phyloP scores from a whole-genome alignment of 2,797 vertebrate species.

The Gastrophryne carolinensis region DNA sequence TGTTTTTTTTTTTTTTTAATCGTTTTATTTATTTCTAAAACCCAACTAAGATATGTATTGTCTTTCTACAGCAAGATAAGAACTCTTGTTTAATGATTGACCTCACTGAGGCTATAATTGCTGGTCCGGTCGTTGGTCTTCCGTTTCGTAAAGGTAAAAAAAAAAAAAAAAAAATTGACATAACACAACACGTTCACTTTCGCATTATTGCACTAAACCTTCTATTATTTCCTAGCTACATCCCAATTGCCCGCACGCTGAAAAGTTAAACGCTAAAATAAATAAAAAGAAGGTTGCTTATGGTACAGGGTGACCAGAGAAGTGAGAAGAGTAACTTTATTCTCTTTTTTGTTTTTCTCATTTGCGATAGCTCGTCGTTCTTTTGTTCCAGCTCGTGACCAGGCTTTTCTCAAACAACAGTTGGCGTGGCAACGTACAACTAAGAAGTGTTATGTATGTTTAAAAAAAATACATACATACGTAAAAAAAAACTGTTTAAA shows the following conservation, averaged over 20 bases:
- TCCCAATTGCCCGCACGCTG: slow-evolving; percentile 63
- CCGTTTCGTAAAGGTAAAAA: slow-evolving; percentile 52
- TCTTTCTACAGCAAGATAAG: slow-evolving; percentile 67
- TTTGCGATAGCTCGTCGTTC: slow-evolving; percentile 53
- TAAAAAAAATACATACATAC: slow-evolving; percentile 37
- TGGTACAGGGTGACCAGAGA: slow-evolving; percentile 43
- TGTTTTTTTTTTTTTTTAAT: too few relatives aligned
- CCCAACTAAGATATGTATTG: slow-evolving; percentile 64
- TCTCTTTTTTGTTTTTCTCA: slow-evolving; percentile 12
- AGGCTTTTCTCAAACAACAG: slow-evolving; percentile 33
- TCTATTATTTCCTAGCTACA: slow-evolving; percentile 61
- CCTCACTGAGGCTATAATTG: slow-evolving; percentile 71
- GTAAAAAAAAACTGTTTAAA: slow-evolving; percentile 7
- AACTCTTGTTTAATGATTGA: slow-evolving; percentile 64
- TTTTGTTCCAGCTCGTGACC: slow-evolving; percentile 17
- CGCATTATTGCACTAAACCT: slow-evolving; percentile 70
- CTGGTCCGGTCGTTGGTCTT: slow-evolving; percentile 60
- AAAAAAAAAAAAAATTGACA: slow-evolving; percentile 56
- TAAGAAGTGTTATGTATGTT: slow-evolving; percentile 38
- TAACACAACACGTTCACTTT: slow-evolving; percentile 63
- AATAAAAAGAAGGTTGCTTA: slow-evolving; percentile 67
- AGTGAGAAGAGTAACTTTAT: slow-evolving; percentile 61
- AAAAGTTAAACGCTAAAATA: slow-evolving; percentile 72
- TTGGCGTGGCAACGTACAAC: slow-evolving; percentile 18
- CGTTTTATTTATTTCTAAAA: too few relatives aligned